These are phyloP conservation scores for Eurystomus glaucurus DNA, from an alignment of 2,797 vertebrate genomes.

Conservation along the genomic window DNA sequence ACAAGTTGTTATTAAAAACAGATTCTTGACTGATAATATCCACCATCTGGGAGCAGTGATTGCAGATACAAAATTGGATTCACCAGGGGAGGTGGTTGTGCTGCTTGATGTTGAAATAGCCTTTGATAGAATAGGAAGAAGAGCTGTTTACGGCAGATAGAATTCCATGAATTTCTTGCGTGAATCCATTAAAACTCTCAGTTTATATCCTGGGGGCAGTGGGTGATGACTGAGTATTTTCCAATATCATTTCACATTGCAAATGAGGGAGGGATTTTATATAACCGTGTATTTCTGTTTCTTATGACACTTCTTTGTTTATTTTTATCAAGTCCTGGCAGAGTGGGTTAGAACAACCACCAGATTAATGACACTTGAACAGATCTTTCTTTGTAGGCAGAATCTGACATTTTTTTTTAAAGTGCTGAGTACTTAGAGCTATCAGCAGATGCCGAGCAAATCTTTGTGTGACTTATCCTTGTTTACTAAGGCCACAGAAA, in stretches of 20 bases:
- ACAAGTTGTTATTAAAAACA: slow-evolving; percentile 53
- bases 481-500: neutral
- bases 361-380: neutral
- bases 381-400: neutral
- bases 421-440: neutral
- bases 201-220: neutral
- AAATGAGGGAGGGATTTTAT: neutral
- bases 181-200: slow-evolving; percentile 16
- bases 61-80: slow-evolving; percentile 67
- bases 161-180: slow-evolving; percentile 27
- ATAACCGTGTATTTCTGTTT: neutral
- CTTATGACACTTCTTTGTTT: neutral
- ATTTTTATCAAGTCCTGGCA: neutral
- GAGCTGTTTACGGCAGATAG: neutral
- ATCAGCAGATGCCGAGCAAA: slow-evolving; percentile 29
- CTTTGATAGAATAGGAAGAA: slow-evolving; percentile 41
- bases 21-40: slow-evolving; percentile 51
- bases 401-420: neutral
- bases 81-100: slow-evolving; percentile 44
- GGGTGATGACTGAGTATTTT: slow-evolving; percentile 9
- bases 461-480: slow-evolving; percentile 19
- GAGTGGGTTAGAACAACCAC: neutral
- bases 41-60: slow-evolving; percentile 58
- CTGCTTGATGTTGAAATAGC: slow-evolving; percentile 55
- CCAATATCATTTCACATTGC: neutral